Conservation (phyloP, 2,888 invertebrate species). For the Teinopalpus imperialis region DNA sequence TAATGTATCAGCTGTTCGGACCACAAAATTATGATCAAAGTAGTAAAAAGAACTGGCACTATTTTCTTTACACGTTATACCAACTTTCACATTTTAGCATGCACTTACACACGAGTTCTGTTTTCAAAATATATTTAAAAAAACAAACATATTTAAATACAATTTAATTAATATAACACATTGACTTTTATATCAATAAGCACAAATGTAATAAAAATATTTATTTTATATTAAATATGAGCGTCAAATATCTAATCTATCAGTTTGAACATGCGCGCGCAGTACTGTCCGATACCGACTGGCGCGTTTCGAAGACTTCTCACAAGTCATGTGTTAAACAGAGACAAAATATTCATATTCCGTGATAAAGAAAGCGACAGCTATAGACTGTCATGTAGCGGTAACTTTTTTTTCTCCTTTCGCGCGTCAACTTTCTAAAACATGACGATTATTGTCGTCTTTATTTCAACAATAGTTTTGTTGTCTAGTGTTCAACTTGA, state of each 20-base stretch:
- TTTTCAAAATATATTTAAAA: constrained; percentile 25
- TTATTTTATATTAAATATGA: constrained; percentile 36
- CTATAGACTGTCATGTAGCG: constrained; percentile 69
- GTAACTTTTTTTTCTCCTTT: constrained; percentile 78
- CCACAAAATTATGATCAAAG: constrained; percentile 37
- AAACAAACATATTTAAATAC: constrained; percentile 10
- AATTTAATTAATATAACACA: constrained; percentile 17
- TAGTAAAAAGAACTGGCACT: constrained; percentile 38
- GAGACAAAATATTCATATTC: constrained; percentile 42
- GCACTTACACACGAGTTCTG: constrained; percentile 41
- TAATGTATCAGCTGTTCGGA: constrained; percentile 35
- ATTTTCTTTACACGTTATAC: constrained; percentile 35
- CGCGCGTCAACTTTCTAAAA: constrained; percentile 78
- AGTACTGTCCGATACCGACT: constrained; percentile 52
- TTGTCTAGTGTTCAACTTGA: neutral
- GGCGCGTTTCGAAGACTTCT: constrained; percentile 50
- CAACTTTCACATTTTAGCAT: constrained; percentile 66
- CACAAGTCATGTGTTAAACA: constrained; percentile 50
- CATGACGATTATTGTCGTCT: constrained; percentile 57
- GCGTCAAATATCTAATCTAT: constrained; percentile 33
- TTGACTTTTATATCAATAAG: neutral
- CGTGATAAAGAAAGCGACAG: constrained; percentile 45
- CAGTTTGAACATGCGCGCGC: constrained; percentile 54
- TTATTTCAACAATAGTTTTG: constrained; percentile 24
- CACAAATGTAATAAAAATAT: constrained; percentile 16